Percentiles rank a stretch among this genome's conserved stretches.
Conservation (phyloP, 2,797 vertebrate genomes). For the Pseudochromis fuscus region DNA sequence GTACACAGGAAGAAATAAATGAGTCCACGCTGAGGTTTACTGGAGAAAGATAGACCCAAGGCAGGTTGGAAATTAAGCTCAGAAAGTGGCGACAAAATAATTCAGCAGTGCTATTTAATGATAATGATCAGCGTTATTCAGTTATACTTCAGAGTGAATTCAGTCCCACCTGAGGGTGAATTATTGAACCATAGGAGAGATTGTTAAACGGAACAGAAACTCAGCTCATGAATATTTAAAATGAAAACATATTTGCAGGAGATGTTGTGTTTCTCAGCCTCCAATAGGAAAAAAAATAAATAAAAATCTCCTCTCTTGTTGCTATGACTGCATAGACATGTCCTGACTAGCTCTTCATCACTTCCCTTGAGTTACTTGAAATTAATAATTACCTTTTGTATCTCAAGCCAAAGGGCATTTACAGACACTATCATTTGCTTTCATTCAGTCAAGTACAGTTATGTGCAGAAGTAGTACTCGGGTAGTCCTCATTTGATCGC, state of each 20-base stretch:
- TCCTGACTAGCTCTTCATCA: neutral
- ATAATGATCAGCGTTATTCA: slow-evolving; percentile 46
- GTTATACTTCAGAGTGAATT: slow-evolving; percentile 23
- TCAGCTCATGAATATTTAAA: slow-evolving; percentile 2
- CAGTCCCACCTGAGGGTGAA: slow-evolving; percentile 14
- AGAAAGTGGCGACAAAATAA: slow-evolving; percentile 28
- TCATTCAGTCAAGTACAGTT: slow-evolving; percentile 40
- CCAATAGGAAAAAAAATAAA: neutral
- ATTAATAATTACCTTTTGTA: slow-evolving; percentile 22
- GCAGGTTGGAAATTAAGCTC: slow-evolving; percentile 23
- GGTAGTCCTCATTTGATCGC: slow-evolving; percentile 8
- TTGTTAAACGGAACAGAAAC: slow-evolving; percentile 17
- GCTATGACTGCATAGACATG: slow-evolving; percentile 4
- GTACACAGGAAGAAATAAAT: slow-evolving; percentile 33
- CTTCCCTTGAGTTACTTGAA: neutral
- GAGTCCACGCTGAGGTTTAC: slow-evolving; percentile 24
- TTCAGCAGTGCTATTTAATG: slow-evolving; percentile 23
- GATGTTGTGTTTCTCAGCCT: neutral
- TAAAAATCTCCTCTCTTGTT: too few species aligned
- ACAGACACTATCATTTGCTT: slow-evolving; percentile 15
- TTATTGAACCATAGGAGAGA: slow-evolving; percentile 11
- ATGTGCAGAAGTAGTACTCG: slow-evolving; percentile 22
- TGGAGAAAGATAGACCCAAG: slow-evolving; percentile 6
- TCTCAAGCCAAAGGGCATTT: neutral
- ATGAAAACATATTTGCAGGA: slow-evolving; percentile 5